Percentiles rank a stretch among this genome's conserved stretches.
phyloP scores from a whole-genome alignment of 1,140 invertebrate species.

The Anthonomus grandis region DNA sequence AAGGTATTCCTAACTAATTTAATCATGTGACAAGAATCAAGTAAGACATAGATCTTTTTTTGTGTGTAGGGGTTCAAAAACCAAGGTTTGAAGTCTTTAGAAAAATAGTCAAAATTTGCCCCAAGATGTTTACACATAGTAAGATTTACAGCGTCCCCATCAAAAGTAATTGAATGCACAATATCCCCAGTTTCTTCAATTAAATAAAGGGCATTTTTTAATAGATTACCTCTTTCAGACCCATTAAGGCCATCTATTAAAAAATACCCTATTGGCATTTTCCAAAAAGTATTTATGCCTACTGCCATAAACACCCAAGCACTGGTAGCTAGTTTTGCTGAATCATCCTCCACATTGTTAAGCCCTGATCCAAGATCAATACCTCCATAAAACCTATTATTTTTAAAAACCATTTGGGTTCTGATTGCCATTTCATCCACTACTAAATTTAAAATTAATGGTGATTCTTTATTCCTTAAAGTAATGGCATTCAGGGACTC shows the following conservation, averaged over 20 bases:
- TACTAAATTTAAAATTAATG: constrained; percentile 30
- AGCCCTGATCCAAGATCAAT: constrained; percentile 35
- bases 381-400: constrained; percentile 34
- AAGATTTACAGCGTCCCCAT: constrained; percentile 39
- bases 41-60: constrained; percentile 30
- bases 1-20: constrained; percentile 35
- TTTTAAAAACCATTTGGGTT: constrained; percentile 32
- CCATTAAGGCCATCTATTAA: constrained; percentile 32
- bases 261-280: constrained; percentile 46
- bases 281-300: constrained; percentile 39
- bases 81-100: constrained; percentile 32
- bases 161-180: constrained; percentile 42
- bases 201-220: constrained; percentile 29
- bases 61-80: constrained; percentile 30
- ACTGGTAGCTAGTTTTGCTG: constrained; percentile 36
- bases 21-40: constrained; percentile 34
- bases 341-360: constrained; percentile 30
- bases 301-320: constrained; percentile 44
- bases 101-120: constrained; percentile 28
- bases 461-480: constrained; percentile 4
- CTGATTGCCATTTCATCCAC: constrained; percentile 39
- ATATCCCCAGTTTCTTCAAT: constrained; percentile 24
- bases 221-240: constrained; percentile 33
- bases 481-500: constrained; percentile 19
- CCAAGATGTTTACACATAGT: constrained; percentile 32